Conservation (phyloP, 2,113 vertebrate genomes). For the Dolichallabes microphthalmus region DNA sequence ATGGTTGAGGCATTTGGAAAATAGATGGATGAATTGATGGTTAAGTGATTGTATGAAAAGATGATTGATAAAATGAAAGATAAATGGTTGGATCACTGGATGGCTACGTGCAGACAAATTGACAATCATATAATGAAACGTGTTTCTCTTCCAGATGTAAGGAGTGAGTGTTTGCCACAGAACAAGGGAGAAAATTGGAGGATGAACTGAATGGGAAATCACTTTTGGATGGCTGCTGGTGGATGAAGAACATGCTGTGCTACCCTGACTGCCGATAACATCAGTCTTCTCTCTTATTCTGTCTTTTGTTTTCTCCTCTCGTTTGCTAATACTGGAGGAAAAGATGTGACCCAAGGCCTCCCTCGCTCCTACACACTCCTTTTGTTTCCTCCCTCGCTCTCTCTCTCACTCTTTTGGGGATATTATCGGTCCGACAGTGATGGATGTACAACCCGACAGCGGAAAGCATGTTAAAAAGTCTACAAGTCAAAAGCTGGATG, state of each 20-base stretch:
- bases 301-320: conserved; percentile 1
- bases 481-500: conserved; percentile 94
- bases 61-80: too few species aligned
- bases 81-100: not conserved
- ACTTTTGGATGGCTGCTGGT: conserved; percentile 40
- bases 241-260: conserved; percentile 47
- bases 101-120: not conserved
- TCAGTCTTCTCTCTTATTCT: not conserved
- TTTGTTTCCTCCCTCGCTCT: conserved; percentile 34
- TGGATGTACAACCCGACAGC: conserved; percentile 94
- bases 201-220: conserved; percentile 57
- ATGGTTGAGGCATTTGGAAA: not conserved
- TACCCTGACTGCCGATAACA: conserved; percentile 41
- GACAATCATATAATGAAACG: not conserved
- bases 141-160: conserved; percentile 73
- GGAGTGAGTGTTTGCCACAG: conserved; percentile 47
- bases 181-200: not conserved
- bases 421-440: conserved; percentile 73
- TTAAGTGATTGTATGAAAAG: not conserved
- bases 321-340: conserved; percentile 62
- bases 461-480: conserved; percentile 94
- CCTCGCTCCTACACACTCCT: conserved; percentile 33
- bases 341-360: conserved; percentile 78
- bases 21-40: not conserved
- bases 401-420: conserved; percentile 65